A percentile compares a stretch with the other conserved stretches of the same genome.
Evolutionary conservation across 2,888 invertebrate species (phyloP).

Genomic region (Phymatocera aterrima): DNA sequence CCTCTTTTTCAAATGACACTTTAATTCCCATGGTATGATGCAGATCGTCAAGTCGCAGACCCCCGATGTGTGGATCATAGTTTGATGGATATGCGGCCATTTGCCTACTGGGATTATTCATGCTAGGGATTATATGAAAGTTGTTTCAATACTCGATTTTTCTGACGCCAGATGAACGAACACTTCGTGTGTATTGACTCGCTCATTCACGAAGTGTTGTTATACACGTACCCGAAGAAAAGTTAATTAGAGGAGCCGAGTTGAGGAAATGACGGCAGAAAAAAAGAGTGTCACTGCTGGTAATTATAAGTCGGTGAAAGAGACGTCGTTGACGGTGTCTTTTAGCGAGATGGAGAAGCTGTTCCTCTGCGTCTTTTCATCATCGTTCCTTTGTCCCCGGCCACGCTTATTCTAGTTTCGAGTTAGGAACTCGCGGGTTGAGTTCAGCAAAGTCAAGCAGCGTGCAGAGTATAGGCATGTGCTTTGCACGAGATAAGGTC

Average conservation of each 20-base stretch:
- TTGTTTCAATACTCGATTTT: not conserved
- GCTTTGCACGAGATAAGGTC: constrained; percentile 19
- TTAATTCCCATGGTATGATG: too few relatives aligned
- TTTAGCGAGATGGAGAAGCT: not conserved
- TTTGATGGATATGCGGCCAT: not conserved
- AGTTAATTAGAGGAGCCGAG: not conserved
- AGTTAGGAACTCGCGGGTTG: not conserved
- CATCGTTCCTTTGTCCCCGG: constrained; percentile 25
- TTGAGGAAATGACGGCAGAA: not conserved
- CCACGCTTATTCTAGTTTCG: not conserved
- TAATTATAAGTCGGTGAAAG: not conserved
- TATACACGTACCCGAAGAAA: not conserved
- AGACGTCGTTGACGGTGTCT: constrained; percentile 13
- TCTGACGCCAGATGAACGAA: not conserved
- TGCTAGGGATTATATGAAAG: not conserved
- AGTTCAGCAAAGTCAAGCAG: not conserved
- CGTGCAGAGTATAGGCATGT: not conserved
- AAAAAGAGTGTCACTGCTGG: not conserved
- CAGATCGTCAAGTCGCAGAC: not conserved
- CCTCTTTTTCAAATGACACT: not conserved
- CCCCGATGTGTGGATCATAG: not conserved
- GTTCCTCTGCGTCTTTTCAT: constrained; percentile 12
- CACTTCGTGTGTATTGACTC: not conserved
- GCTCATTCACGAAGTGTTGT: not conserved
- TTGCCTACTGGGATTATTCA: not conserved